phyloP scores from a whole-genome alignment of 2,797 vertebrate genomes.

The Petrocephalus sullivani region DNA sequence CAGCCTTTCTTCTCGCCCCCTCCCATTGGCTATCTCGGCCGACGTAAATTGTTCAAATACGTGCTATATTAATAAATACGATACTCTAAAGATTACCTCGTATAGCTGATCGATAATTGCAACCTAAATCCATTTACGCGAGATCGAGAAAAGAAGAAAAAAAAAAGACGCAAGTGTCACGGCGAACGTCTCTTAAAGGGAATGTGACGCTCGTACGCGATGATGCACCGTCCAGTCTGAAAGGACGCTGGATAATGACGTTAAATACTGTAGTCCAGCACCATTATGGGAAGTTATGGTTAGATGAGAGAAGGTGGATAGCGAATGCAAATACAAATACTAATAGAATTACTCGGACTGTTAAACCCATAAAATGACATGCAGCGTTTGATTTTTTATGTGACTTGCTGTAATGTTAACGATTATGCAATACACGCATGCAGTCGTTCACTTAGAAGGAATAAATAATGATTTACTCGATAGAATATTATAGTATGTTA shows the following conservation, averaged over 20 bases:
- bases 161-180: constrained; percentile 36
- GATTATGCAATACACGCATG: not conserved
- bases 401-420: not conserved
- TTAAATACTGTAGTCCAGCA: constrained; percentile 30
- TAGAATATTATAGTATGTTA: not conserved
- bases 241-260: constrained; percentile 50
- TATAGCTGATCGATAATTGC: constrained; percentile 22
- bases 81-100: not conserved
- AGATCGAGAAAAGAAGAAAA: constrained; percentile 12
- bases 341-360: not conserved
- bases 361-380: not conserved
- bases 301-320: not conserved
- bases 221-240: constrained; percentile 27
- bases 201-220: constrained; percentile 41
- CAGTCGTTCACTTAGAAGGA: not conserved
- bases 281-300: not conserved
- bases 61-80: not conserved
- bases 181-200: constrained; percentile 64
- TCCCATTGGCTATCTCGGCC: constrained; percentile 46
- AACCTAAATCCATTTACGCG: constrained; percentile 15
- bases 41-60: constrained; percentile 46
- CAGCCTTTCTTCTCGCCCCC: constrained; percentile 31
- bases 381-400: not conserved
- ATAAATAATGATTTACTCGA: not conserved
- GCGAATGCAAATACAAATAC: not conserved